Conservation (phyloP, 2,797 vertebrate species). For the Notamacropus eugenii region DNA sequence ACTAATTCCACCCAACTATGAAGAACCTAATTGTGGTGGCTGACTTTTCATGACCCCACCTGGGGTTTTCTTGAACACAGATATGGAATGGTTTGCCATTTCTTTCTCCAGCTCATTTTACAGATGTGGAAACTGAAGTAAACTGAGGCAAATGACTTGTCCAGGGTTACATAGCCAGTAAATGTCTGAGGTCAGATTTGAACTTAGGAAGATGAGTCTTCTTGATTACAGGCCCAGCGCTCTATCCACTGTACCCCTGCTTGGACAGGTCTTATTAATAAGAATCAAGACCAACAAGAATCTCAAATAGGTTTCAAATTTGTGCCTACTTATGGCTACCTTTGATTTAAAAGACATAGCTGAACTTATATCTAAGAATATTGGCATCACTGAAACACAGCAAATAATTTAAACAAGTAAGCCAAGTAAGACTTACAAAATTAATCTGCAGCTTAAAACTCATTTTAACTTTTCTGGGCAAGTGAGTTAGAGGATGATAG, state of each 20-base stretch:
- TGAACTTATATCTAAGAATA: neutral
- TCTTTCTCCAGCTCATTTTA: neutral
- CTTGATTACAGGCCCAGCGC: neutral
- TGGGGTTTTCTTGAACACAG: neutral
- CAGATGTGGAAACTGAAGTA: neutral
- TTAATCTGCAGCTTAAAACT: neutral
- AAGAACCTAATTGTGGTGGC: neutral
- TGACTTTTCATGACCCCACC: neutral
- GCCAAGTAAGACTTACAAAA: neutral
- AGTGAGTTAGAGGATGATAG: neutral
- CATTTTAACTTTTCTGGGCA: neutral
- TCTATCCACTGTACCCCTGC: neutral
- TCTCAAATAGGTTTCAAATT: neutral
- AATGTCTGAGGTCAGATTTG: neutral
- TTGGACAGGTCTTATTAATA: neutral
- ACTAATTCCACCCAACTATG: too few relatives aligned
- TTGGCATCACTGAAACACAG: neutral
- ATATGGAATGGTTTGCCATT: neutral
- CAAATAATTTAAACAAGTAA: neutral
- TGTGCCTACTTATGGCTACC: neutral
- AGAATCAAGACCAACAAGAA: neutral
- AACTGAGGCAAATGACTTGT: neutral
- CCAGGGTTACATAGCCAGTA: neutral
- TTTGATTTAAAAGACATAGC: neutral
- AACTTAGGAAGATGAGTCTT: neutral